A percentile compares a stretch with the other conserved stretches of the same genome.
Evolutionary conservation across 2,888 invertebrate genomes (phyloP).

Genomic region (Neoitamus cyanurus): DNA sequence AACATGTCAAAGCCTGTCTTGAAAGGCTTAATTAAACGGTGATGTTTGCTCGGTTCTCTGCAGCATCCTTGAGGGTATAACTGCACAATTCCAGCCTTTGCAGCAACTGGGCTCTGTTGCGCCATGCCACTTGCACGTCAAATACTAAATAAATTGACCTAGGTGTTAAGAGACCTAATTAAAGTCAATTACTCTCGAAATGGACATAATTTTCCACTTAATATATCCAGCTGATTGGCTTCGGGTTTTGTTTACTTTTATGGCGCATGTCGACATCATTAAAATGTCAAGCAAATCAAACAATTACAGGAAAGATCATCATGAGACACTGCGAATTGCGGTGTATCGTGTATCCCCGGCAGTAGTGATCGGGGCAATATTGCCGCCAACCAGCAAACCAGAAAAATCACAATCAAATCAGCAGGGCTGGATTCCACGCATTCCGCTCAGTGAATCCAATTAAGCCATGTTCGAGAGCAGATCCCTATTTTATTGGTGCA

Average conservation of each 20-base stretch:
- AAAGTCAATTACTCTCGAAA: conserved; percentile 14
- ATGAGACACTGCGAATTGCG: background rate
- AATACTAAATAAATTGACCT: background rate
- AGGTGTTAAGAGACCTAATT: conserved; percentile 4
- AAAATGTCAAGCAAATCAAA: conserved; percentile 27
- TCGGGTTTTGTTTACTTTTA: background rate
- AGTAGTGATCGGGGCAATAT: background rate
- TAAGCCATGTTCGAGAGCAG: conserved; percentile 2
- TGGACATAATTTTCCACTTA: conserved; percentile 16
- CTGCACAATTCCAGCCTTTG: background rate
- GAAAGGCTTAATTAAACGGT: conserved; percentile 1
- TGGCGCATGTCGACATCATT: conserved; percentile 5
- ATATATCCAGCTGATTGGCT: conserved; percentile 8
- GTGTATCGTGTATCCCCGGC: background rate
- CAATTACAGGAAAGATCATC: conserved; percentile 8
- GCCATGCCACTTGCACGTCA: background rate
- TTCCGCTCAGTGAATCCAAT: conserved; percentile 11
- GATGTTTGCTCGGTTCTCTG: background rate
- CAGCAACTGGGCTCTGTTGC: background rate
- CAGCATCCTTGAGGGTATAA: background rate
- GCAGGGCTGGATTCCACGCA: background rate
- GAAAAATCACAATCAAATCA: conserved; percentile 4
- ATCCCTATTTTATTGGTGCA: conserved; percentile 1
- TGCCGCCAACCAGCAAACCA: background rate
- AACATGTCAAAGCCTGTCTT: background rate